Evolutionary conservation across 2,797 vertebrate species (phyloP), one percentile per base, ranked within the genome.

Genomic region (Cheirogaleus major): DNA sequence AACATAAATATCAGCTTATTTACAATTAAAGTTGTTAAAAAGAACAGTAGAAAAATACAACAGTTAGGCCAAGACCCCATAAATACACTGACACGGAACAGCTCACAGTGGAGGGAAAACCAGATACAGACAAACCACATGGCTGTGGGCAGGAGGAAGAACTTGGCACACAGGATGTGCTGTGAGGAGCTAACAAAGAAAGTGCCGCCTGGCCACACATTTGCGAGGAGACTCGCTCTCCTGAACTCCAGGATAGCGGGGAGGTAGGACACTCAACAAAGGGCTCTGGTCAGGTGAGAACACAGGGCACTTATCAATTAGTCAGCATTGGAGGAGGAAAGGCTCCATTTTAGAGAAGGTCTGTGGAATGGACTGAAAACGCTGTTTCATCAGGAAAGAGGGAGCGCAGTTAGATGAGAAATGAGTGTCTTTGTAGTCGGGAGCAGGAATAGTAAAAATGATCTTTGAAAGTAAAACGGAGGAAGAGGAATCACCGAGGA

Each of bases 1-100:
- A 80, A 89, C 50, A 57, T 22, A 55, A 32, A 45, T 57, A 18
- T n/a, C 50, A 48, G 22, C 25, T 95, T 75, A 79, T 30, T 48
- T 82, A 89, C 15, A 65, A 85, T 76, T 75, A 91, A 81, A 38
- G 55, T 18, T 84, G 30, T 57, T 92, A 45, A 95, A 92, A 96
- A 90, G 1, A 90, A 32, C 11, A 76, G 50, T 5, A 79, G 65
- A 1, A 55, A 48, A 52, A 55, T 7, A 59, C 30, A 41, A 70
- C 41, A 63, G 23, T 69, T n/a, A 83, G 86, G 89, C 20, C 8
- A 70, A 84, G 50, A 75, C 35, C 38, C 41, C 48, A 22, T 9
- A 27, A 22, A 91, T 1, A 79, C n/a, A 82, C 57, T 8, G 50
- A 55, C 20, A 75, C 38, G 38, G 65, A 86, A 93, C 0, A 45